Evolutionary conservation across 2,797 vertebrate genomes (phyloP).

Genomic region (Acrossocheilus fasciatus): DNA sequence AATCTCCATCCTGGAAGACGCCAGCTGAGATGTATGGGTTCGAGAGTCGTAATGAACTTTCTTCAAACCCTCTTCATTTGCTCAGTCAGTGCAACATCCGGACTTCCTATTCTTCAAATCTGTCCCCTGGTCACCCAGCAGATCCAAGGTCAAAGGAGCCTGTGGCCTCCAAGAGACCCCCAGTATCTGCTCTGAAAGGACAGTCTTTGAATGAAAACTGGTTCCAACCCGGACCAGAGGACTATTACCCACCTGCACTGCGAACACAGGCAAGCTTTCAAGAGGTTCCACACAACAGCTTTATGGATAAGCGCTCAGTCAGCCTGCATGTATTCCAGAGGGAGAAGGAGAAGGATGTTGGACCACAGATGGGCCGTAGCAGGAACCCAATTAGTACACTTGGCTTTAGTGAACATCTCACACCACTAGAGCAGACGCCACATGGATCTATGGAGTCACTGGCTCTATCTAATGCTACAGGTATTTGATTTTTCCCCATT

Average conservation of each 20-base stretch:
- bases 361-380: constrained; percentile 85
- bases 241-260: constrained; percentile 88
- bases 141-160: constrained; percentile 88
- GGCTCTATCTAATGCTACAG: constrained; percentile 91
- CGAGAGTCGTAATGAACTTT: constrained; percentile 82
- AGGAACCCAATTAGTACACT: constrained; percentile 94
- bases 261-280: constrained; percentile 91
- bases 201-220: constrained; percentile 89
- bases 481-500: constrained; percentile 68
- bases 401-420: constrained; percentile 91
- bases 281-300: constrained; percentile 87
- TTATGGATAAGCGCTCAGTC: constrained; percentile 88
- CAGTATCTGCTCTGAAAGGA: constrained; percentile 87
- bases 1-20: constrained; percentile 90
- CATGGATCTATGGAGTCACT: constrained; percentile 95
- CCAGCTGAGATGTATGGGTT: constrained; percentile 86
- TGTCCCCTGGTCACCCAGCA: constrained; percentile 77
- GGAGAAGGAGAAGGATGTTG: constrained; percentile 76
- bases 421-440: constrained; percentile 91
- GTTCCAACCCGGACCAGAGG: constrained; percentile 86
- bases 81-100: constrained; percentile 95
- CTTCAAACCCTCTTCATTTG: constrained; percentile 86
- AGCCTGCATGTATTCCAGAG: constrained; percentile 89
- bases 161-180: constrained; percentile 84
- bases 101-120: constrained; percentile 83